phyloP scores from a whole-genome alignment of 1,140 invertebrate genomes.

The Solenopsis invicta region DNA sequence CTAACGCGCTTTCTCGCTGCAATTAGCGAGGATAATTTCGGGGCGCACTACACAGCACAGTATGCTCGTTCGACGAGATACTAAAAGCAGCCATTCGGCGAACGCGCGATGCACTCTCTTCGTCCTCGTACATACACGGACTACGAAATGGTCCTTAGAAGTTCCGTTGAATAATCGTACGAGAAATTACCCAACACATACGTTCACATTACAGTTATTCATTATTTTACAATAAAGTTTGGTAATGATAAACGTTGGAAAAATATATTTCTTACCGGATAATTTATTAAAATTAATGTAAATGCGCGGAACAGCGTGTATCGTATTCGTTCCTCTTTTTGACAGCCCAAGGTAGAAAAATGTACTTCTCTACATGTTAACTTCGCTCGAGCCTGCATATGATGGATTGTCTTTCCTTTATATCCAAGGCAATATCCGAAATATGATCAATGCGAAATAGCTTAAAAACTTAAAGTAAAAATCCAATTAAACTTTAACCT shows the following conservation, averaged over 20 bases:
- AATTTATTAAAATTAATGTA: constrained; percentile 4
- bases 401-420: not conserved
- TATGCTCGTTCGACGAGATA: constrained; percentile 41
- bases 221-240: constrained; percentile 28
- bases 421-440: not conserved
- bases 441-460: not conserved
- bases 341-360: not conserved
- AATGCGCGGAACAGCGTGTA: not conserved
- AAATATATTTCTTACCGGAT: not conserved
- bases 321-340: not conserved
- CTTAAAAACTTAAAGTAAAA: not conserved
- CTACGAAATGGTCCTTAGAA: constrained; percentile 44
- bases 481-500: constrained; percentile 38
- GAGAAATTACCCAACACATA: constrained; percentile 19
- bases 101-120: constrained; percentile 18
- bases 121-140: constrained; percentile 36
- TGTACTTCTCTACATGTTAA: not conserved
- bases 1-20: constrained; percentile 48
- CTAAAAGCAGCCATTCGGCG: constrained; percentile 56
- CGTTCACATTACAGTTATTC: constrained; percentile 4
- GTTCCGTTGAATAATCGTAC: not conserved
- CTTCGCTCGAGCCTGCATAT: not conserved
- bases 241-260: not conserved
- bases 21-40: constrained; percentile 55
- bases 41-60: not conserved